A percentile compares a stretch with the other conserved stretches of the same genome.
Evolutionary conservation across 1,140 invertebrate species (phyloP).

Genomic region (Callitettix versicolor): DNA sequence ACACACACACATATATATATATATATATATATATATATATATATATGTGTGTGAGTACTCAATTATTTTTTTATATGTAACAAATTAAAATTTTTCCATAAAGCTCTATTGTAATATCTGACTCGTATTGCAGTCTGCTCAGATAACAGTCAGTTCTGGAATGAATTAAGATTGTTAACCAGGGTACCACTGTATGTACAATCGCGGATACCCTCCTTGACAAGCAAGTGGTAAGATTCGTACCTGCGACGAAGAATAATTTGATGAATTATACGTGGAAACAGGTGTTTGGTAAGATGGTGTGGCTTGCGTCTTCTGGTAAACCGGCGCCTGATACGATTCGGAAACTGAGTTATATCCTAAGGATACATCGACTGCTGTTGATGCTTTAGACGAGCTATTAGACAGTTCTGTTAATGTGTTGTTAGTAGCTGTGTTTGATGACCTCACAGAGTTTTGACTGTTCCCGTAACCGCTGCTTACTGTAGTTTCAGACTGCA

Average conservation of each 20-base stretch:
- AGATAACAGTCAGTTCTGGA: too few relatives aligned
- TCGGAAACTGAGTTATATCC: neutral
- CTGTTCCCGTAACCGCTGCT: neutral
- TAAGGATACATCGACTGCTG: slow-evolving; percentile 2
- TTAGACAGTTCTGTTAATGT: slow-evolving; percentile 13
- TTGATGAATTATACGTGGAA: slow-evolving; percentile 13
- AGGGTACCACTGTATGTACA: too few relatives aligned
- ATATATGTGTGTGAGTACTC: too few relatives aligned
- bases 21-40: too few relatives aligned
- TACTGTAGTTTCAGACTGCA: neutral
- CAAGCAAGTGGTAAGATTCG: too few relatives aligned
- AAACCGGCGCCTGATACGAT: slow-evolving; percentile 8
- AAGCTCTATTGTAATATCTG: too few relatives aligned
- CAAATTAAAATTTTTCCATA: too few relatives aligned
- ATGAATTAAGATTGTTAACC: too few relatives aligned
- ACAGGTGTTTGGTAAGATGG: slow-evolving; percentile 13
- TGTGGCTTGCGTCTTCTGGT: slow-evolving; percentile 5
- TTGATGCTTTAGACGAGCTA: neutral
- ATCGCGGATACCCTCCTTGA: too few relatives aligned
- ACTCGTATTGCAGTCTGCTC: too few relatives aligned
- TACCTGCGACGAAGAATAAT: slow-evolving; percentile 15
- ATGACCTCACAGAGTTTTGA: neutral
- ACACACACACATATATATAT: too few relatives aligned
- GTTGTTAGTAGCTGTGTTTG: neutral
- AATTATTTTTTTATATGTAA: too few relatives aligned